These are phyloP conservation scores for Simalia tracyae DNA, from an alignment of 2,797 vertebrate genomes.

Conservation along the genomic window DNA sequence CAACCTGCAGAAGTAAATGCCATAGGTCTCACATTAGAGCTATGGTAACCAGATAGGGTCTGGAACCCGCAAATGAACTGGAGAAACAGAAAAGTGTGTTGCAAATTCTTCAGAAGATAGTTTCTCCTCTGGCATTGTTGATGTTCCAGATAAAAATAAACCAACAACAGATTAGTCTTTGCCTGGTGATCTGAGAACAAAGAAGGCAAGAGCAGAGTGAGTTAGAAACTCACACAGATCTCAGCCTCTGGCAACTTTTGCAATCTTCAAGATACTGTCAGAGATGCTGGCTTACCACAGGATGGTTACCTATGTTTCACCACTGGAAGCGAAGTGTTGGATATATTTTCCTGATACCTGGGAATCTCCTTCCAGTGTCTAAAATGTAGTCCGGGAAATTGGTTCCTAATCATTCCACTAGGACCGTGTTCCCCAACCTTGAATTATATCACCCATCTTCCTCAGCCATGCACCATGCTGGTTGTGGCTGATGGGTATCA, in stretches of 20 bases:
- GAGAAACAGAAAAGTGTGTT: background rate
- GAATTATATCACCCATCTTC: background rate
- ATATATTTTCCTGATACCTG: background rate
- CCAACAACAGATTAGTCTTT: background rate
- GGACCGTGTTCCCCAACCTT: background rate
- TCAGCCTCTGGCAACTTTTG: background rate
- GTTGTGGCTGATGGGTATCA: background rate
- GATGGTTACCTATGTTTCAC: background rate
- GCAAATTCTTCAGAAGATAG: background rate
- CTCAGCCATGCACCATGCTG: too few relatives aligned
- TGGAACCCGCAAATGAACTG: background rate
- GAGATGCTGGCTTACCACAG: background rate
- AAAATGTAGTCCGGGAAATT: background rate
- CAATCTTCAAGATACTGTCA: background rate
- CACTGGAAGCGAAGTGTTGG: background rate
- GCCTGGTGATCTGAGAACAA: conserved; percentile 13
- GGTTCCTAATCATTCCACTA: background rate
- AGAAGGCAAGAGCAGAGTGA: conserved; percentile 1
- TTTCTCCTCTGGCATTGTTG: background rate
- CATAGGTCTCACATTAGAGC: background rate
- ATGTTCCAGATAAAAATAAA: background rate
- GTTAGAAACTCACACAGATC: background rate
- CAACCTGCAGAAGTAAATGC: background rate
- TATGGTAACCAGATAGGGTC: background rate
- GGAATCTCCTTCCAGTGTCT: background rate